Evolutionary conservation across 1,140 invertebrate genomes (phyloP), one percentile per base, ranked within the genome.

Genomic region (Trialeurodes vaporariorum): DNA sequence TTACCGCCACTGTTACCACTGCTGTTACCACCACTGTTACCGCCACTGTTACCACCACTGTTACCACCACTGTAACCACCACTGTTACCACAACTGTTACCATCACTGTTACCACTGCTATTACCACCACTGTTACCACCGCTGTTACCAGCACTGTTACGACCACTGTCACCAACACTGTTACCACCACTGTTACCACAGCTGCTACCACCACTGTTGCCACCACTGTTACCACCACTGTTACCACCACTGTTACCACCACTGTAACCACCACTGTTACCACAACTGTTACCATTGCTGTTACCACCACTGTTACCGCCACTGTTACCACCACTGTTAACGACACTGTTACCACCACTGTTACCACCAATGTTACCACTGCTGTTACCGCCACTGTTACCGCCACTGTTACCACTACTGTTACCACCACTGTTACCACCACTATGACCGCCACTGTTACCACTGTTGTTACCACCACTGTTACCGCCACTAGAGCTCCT

Each of bases 81-180:
- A n/a, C n/a, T n/a, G n/a, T n/a, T n/a, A n/a, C n/a, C n/a, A n/a
- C 63, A 13, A 64, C 63, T 26, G 63, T 27, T 27, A 64, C 63
- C 27, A 23, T 27, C 25, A 64, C 63, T 26, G 63, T 27, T 23
- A 26, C 63, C 23, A 23, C 63, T 23, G 23, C 63, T 26, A 23
- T 27, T 27, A 25, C 63, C 23, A 23, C 63, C 25, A 26, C 63
- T 26, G 27, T 27, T 27, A n/a, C 58, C 23, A n/a, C 61, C 62
- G 34, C 67, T 64, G 27, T 27, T 62, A 68, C 67, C 40, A 24
- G 61, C 27, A 5, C 61, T n/a, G 49, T 60, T 67, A n/a, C 58
- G 11, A 23, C 58, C 25, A 9, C 59, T 27, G 27, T 60, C n/a
- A 62, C 66, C 13, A 62, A 25, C 25, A 59, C 66, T 25, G 27